Evolutionary conservation across 2,797 vertebrate genomes (phyloP).

Genomic region (Centropyge bicolor): DNA sequence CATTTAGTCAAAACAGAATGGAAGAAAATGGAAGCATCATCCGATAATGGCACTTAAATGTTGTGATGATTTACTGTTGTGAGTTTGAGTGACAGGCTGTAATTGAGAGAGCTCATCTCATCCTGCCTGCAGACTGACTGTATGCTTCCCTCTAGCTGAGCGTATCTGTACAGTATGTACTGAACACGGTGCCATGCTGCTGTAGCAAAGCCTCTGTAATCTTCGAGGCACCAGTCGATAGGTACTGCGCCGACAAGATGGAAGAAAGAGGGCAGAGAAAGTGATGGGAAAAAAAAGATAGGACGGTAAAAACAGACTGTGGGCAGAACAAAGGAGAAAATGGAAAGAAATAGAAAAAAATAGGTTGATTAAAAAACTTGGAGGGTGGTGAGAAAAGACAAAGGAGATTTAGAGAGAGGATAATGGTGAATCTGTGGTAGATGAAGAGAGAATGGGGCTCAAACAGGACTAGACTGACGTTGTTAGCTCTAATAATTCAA

Average conservation of each 20-base stretch:
- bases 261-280: not conserved
- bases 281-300: not conserved
- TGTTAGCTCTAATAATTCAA: not conserved
- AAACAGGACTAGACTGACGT: constrained; percentile 12
- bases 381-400: not conserved
- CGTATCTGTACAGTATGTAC: constrained; percentile 35
- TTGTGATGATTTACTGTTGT: not conserved
- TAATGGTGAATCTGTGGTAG: not conserved
- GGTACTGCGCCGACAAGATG: not conserved
- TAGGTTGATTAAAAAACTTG: not conserved
- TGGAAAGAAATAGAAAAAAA: not conserved
- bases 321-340: not conserved
- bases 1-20: not conserved
- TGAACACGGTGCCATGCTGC: constrained; percentile 19
- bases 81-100: not conserved
- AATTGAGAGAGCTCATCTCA: constrained; percentile 6
- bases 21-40: not conserved
- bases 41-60: not conserved
- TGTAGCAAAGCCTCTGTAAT: constrained; percentile 59
- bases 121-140: constrained; percentile 27
- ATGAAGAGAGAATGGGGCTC: not conserved
- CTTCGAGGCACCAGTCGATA: constrained; percentile 30
- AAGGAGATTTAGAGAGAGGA: constrained; percentile 3
- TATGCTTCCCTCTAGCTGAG: constrained; percentile 31
- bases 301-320: not conserved